Evolutionary conservation across 23 tunicate species (phyloP), one percentile per base, ranked within the genome.

Genomic region (Trididemnum clinides): DNA sequence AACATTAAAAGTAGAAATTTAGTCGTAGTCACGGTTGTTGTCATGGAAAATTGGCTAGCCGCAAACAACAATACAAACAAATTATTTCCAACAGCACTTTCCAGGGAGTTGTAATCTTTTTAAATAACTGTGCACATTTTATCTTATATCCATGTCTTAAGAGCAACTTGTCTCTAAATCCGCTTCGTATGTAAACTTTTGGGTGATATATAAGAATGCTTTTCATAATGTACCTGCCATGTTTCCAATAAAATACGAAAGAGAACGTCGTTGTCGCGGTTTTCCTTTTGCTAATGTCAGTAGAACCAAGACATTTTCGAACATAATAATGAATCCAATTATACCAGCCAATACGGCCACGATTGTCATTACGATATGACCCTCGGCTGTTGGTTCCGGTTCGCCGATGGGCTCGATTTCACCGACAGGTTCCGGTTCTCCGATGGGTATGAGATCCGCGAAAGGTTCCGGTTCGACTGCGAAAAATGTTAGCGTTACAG

Each of bases 401-500:
- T 88, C 92, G 0, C 66, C 82, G 26, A 34, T 36, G 1, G 58
- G 51, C 51, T 78, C 83, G 7, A 37, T 10, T 7, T 44, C 54
- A 7, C 12, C 54, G 15, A n/a, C n/a, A n/a, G 97, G 91, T 57
- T 92, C 97, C 3, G 97, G 87, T 39, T 88, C 92, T 0, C 66
- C 82, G 26, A 34, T 36, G 1, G 58, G 51, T 78, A 51, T 66
- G 7, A n/a, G n/a, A n/a, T n/a, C n/a, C n/a, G n/a, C n/a, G n/a
- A n/a, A n/a, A n/a, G 66, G 66, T n/a, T 59, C 66, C 5, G 66
- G 25, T 59, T 44, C 54, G 15, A 15, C 54, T 44, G 54, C 10
- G 15, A 15, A 44, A n/a, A n/a, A n/a, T n/a, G n/a, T n/a, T n/a
- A n/a, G n/a, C n/a, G n/a, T n/a, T n/a, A n/a, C n/a, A n/a, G n/a